Base-by-base conservation (phyloP, 2,797 vertebrate species). In the Acanthurus lineatus region DNA sequence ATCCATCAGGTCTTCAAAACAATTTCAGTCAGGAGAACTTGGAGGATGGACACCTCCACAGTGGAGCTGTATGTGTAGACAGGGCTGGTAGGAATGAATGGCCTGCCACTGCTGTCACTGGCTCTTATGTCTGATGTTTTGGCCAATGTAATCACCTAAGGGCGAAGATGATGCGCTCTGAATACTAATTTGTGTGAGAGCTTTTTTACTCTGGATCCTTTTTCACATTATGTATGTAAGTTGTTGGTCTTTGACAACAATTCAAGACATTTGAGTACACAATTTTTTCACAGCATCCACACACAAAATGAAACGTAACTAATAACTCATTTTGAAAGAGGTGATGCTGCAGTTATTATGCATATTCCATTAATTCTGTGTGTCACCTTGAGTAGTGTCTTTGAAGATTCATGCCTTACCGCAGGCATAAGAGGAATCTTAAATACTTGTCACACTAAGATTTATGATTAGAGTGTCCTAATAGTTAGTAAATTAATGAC, bases 171-270 rank as follows among this genome's bases (percentile, higher is more conserved):
- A 57, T 1, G 5, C 22, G 22, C 40, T 82, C 42, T 25, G 76
- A 74, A 65, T 69, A 53, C 22, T 77, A 64, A 77, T 68, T 70
- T 49, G 60, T 20, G 60, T 52, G 25, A 17, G 3, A 76, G 51
- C 5, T 17, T 14, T 58, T 54, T 54, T 54, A 71, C 47, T 53
- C 16, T 64, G n/a, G 57, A 58, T 45, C 11, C 51, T 69, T 69
- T 51, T 73, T 63, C 9, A 42, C 15, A 45, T 68, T 56, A 22
- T 73, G 32, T 22, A 14, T 22, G 9, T 49, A 51, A 44, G 35
- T 5, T 17, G 17, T 12, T 49, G 42, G 40, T 49, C 28, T 52
- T 38, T 14, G 40, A 14, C 42, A 58, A 32, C 17, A 51, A 42
- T 51, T 12, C n/a, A 57, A 40, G 16, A 61, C 28, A 12, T 53